Evolutionary conservation across 2,797 vertebrate species (phyloP).

Genomic region (Jordanella pulchra): DNA sequence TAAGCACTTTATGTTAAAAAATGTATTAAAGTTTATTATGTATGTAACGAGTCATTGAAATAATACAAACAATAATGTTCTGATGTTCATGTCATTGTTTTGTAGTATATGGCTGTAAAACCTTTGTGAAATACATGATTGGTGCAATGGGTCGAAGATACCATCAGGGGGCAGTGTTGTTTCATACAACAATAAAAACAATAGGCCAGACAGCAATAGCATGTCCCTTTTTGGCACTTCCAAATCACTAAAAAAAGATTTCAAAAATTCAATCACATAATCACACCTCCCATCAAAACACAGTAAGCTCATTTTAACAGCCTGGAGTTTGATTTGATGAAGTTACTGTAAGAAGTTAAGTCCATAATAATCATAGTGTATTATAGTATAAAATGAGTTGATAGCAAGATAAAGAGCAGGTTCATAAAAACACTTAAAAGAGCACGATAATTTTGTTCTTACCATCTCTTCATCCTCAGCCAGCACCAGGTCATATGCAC

Average conservation of each 20-base stretch:
- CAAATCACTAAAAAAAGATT: conserved; percentile 24
- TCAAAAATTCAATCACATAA: conserved; percentile 27
- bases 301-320: conserved; percentile 23
- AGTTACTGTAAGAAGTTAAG: conserved; percentile 23
- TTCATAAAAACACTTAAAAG: background rate
- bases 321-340: conserved; percentile 18
- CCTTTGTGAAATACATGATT: background rate
- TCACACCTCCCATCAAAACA: conserved; percentile 15
- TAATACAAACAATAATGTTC: background rate
- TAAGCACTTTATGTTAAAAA: too few species aligned
- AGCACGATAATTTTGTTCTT: conserved; percentile 21
- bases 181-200: conserved; percentile 18
- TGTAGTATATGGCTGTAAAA: background rate
- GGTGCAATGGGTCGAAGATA: background rate
- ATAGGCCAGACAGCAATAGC: background rate
- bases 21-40: too few species aligned
- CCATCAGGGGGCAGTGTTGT: conserved; percentile 66
- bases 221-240: conserved; percentile 14
- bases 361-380: background rate
- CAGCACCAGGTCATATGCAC: conserved; percentile 95
- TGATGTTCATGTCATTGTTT: background rate
- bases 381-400: background rate
- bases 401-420: background rate
- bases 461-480: conserved; percentile 88
- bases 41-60: background rate